Conservation (phyloP, 1,140 invertebrate species). For the Spodoptera frugiperda region DNA sequence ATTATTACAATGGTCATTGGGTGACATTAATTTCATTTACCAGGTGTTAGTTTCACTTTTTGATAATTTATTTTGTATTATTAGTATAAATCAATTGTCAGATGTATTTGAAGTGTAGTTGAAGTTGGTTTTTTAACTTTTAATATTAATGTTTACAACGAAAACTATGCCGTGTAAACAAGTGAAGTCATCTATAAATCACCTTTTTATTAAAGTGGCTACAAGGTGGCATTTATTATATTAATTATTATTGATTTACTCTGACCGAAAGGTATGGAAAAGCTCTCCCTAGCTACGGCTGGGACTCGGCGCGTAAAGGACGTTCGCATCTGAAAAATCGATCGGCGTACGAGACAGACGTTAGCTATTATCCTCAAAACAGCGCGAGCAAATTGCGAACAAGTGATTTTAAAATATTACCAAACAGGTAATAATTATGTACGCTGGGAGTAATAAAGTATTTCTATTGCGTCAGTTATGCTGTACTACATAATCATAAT, state of each 20-base stretch:
- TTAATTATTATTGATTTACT: background rate
- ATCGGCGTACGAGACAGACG: constrained; percentile 22
- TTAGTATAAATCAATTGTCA: background rate
- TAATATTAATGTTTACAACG: no score
- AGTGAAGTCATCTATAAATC: no score
- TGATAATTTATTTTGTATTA: background rate
- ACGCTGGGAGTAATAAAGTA: background rate
- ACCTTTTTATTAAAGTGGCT: no score
- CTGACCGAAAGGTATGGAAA: constrained; percentile 8
- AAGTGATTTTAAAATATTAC: background rate
- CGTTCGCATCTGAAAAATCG: constrained; percentile 19
- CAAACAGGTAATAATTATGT: background rate
- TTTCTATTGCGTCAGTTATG: constrained; percentile 4
- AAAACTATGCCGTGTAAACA: no score
- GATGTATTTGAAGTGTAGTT: background rate
- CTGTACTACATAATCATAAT: background rate
- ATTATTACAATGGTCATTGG: background rate
- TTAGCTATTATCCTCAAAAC: background rate
- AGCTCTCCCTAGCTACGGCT: background rate
- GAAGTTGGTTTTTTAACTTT: background rate
- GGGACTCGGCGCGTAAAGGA: background rate
- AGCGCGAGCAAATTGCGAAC: background rate
- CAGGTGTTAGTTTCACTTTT: background rate
- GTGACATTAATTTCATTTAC: background rate
- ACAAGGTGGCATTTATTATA: background rate